These are phyloP conservation scores for Lophotriccus pileatus DNA, from an alignment of 2,797 vertebrate species.

Conservation along the genomic window DNA sequence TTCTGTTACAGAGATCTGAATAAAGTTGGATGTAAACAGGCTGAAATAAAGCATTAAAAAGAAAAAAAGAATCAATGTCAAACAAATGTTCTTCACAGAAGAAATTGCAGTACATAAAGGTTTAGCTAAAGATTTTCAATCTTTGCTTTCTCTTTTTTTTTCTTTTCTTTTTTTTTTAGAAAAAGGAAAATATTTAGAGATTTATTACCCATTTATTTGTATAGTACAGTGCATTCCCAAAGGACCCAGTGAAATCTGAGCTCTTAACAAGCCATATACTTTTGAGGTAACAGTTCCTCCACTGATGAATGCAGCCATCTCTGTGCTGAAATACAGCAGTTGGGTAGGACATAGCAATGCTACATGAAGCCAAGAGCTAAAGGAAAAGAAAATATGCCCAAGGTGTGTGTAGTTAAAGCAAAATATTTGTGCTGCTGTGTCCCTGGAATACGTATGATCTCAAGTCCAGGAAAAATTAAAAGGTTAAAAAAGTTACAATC, in stretches of 20 bases:
- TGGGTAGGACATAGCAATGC: background rate
- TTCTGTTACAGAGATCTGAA: background rate
- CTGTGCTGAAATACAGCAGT: background rate
- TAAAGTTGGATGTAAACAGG: background rate
- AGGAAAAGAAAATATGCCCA: background rate
- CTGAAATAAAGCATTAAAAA: background rate
- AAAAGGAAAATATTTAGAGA: background rate
- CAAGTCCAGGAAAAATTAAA: slow-evolving; percentile 47
- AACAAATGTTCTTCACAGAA: background rate
- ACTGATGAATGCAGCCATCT: background rate
- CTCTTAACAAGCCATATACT: background rate
- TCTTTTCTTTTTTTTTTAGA: background rate
- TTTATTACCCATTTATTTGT: background rate
- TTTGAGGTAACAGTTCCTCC: background rate
- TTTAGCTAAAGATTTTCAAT: background rate
- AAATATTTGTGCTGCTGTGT: slow-evolving; percentile 26
- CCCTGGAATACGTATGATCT: background rate
- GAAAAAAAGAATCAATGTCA: background rate
- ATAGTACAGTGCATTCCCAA: background rate
- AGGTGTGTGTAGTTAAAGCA: background rate
- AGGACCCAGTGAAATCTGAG: background rate
- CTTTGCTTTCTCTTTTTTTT: accelerated
- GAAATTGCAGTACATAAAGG: background rate
- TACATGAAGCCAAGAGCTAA: background rate
- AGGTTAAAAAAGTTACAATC: slow-evolving; percentile 55